A percentile compares a stretch with the other conserved stretches of the same genome.
Conservation (phyloP, 2,113 vertebrate genomes). For the Epinephelus cyanopodus region DNA sequence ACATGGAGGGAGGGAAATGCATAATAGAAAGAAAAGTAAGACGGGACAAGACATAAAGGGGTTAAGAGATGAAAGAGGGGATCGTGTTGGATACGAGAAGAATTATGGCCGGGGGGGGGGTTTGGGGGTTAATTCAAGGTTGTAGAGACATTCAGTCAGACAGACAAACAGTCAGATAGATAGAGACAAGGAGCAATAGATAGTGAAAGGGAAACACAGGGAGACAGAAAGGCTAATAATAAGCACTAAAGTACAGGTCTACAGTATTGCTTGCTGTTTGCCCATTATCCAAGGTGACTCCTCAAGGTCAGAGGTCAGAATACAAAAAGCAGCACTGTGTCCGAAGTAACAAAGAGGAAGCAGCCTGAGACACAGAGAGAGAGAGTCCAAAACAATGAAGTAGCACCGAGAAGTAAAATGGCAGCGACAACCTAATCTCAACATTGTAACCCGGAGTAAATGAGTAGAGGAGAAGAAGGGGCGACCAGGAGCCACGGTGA, state of each 20-base stretch:
- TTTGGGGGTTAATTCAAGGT: constrained; percentile 23
- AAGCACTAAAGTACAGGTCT: constrained; percentile 38
- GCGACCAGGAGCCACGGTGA: constrained; percentile 44
- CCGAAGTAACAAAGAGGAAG: constrained; percentile 59
- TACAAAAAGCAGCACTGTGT: constrained; percentile 51
- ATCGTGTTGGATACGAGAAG: constrained; percentile 7
- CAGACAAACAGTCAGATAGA: neutral
- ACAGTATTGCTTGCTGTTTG: constrained; percentile 38
- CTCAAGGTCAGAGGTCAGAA: constrained; percentile 72
- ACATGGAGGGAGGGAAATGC: neutral
- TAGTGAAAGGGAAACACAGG: constrained; percentile 1
- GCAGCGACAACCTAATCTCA: constrained; percentile 82
- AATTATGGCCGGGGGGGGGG: neutral
- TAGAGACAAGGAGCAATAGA: neutral
- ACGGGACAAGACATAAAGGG: neutral
- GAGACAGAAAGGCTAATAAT: constrained; percentile 23
- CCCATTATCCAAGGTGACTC: constrained; percentile 62
- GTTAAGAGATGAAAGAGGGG: constrained; percentile 12
- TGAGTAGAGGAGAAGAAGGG: constrained; percentile 61
- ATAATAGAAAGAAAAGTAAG: constrained; percentile 5
- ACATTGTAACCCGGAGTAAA: constrained; percentile 77
- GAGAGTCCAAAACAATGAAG: constrained; percentile 79
- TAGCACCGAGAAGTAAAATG: constrained; percentile 72
- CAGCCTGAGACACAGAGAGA: constrained; percentile 50
- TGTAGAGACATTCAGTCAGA: neutral